Conservation (phyloP, 2,797 vertebrate genomes). For the Spinibarbus caldwelli region DNA sequence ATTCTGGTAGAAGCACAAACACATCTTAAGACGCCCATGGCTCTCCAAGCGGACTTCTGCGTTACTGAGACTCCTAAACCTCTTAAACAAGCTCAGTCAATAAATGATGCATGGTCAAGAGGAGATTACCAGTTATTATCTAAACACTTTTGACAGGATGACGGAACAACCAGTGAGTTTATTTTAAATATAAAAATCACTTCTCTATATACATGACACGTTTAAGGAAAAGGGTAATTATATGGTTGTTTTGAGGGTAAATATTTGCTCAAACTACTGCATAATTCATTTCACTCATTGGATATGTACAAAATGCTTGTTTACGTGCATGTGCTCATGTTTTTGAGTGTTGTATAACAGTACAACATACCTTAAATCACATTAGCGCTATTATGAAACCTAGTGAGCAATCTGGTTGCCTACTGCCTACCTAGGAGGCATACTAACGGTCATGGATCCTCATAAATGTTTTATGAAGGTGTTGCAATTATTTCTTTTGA, state of each 20-base stretch:
- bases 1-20: slow-evolving; percentile 32
- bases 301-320: background rate
- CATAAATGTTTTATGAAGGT: background rate
- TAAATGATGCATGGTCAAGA: slow-evolving; percentile 19
- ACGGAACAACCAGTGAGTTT: background rate
- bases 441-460: background rate
- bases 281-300: slow-evolving; percentile 13
- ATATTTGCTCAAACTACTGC: slow-evolving; percentile 21
- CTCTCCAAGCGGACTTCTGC: slow-evolving; percentile 44
- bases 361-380: background rate
- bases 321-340: slow-evolving; percentile 1
- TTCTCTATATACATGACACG: background rate
- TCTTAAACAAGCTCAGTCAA: slow-evolving; percentile 31
- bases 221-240: background rate
- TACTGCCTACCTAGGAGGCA: background rate
- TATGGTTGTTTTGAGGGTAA: background rate
- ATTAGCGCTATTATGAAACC: background rate
- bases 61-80: slow-evolving; percentile 21
- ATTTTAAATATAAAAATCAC: background rate
- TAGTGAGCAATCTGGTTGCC: background rate
- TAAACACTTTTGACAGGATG: slow-evolving; percentile 19
- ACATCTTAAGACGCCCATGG: background rate
- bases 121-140: slow-evolving; percentile 34
- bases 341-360: background rate
- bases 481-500: background rate